Base-by-base conservation (phyloP, 92 coral and sea anemone species). In the Palythoa heliodiscus region DNA sequence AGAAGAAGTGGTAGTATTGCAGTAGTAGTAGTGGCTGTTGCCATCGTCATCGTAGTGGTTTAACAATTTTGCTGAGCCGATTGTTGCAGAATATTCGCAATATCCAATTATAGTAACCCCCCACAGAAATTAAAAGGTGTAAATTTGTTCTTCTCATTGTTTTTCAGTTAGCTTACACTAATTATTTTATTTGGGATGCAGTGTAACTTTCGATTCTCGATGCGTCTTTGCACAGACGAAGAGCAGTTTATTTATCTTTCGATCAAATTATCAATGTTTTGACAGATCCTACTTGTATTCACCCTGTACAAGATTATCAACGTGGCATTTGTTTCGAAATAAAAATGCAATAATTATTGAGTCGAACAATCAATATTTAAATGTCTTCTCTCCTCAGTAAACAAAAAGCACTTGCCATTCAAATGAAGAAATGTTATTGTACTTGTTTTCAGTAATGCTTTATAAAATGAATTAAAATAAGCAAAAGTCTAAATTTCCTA, bases 331-430 rank as follows among this genome's bases (percentile, higher is more conserved):
- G 14, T 77, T 55, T 53, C 16, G 68, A 16, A 29, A 15, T 29
- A 37, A 55, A 77, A 77, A 54, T 77, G 11, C 23, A 63, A 35
- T 53, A 29, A 54, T 25, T 37, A 19, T 53, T 38, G 29, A 77
- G 69, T 35, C 1, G 53, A 77, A 77, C 52, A 55, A 29, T 57
- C 37, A 77, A 57, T 63, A 77, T 77, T 29, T 54, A 72, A 55
- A 55, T 77, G 15, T 55, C 22, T 57, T 55, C 82, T 25, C 15
- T 12, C 29, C 20, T 14, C 37, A n/a, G 19, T 53, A 57, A 43
- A 55, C 25, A 77, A 8, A 57, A 22, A 29, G 3, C 39, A 23
- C 35, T 37, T 17, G 54, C 4, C 80, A 52, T 23, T 50, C 5
- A 75, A 76, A 54, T 24, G 22, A 37, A 77, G 16, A 57, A 3